Base-by-base conservation (phyloP, 30 jellyfish, hydroid and myxozoan species). In the Rhopilema esculentum region DNA sequence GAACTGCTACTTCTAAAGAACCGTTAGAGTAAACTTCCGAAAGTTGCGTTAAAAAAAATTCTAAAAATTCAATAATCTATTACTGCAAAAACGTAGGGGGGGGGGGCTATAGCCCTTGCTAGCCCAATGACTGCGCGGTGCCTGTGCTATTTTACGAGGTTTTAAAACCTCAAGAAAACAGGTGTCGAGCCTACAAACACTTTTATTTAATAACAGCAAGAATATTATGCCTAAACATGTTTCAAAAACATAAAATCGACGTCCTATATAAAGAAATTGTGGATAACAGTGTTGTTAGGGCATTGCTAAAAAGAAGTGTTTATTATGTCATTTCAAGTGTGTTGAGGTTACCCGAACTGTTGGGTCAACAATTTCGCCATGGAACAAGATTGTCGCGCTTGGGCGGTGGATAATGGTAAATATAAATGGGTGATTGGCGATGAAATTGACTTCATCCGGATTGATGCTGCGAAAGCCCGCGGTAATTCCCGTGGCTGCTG, bases 401-500 rank as follows among this genome's bases (percentile, higher is more conserved):
- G 87, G 92, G 20, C 83, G 75, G 52, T 84, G 92, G 20, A 84
- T 72, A 66, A 84, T 84, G 22, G 87, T 49, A 31, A 83, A 84
- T 72, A 84, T 51, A 79, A 84, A 84, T 8, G 92, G 92, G 66
- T 72, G 92, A 49, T 84, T 69, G 32, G 92, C 92, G 61, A 9
- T 69, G 72, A 84, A 61, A 22, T 0, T 20, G 65, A 22, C 53
- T 9, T 25, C 27, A 25, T 76, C 80, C 17, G 86, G 82, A 23
- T 22, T 40, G 8, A 84, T 49, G 77, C 92, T 84, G 72, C 92
- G 92, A 66, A 71, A 84, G 8, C 71, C 33, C 1, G 92, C 81
- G 1, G 57, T 26, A 20, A 84, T 72, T 18, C 92, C 92, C 4
- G 92, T 72, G 61, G 97, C 97, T 7, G 97, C 97, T 21, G 97